Evolutionary conservation across 1,140 invertebrate genomes (phyloP), one percentile per base, ranked within the genome.

Genomic region (Melanaphis sacchari): DNA sequence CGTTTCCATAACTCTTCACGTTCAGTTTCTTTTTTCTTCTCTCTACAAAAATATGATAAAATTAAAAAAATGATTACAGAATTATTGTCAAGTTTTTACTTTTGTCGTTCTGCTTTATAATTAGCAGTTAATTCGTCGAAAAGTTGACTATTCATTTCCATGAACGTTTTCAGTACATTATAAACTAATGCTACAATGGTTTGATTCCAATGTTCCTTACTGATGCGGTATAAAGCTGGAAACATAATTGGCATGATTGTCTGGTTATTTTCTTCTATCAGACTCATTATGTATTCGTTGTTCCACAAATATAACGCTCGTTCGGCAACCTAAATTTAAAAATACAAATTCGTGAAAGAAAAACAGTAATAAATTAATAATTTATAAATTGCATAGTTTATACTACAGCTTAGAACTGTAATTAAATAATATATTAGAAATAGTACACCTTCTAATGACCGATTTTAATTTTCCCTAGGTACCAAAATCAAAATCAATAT

Each of bases 201-300:
- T 96, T 99, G 99, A 96, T 99, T 99, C 99, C 99, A 99, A 96
- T 99, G 99, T 95, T 99, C 98, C 96, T 99, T 99, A 95, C 98
- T 99, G 96, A 99, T 99, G 95, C 98, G 98, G 96, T 99, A 99
- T 94, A 99, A 96, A 94, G 99, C 98, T 94, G 99, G 99, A 96
- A 99, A 99, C 97, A 98, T 98, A 93, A 99, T 98, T 94, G 98
- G 98, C 97, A 98, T 97, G 94, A 98, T 98, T 93, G 98, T 97
- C 95, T 97, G 96, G 95, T 98, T 98, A 95, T 99, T 99, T 95
- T 99, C 98, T 95, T 98, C 98, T 95, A 99, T 98, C 94, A 99
- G 96, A 93, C 97, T 98, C 97, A 99, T 98, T 94, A 99, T 98
- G 95, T 99, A 99, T 96, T 99, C 98, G 96, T 99, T 99, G 96